Base-by-base conservation (phyloP, 2,113 vertebrate species). In the Phyllopteryx taeniolatus region DNA sequence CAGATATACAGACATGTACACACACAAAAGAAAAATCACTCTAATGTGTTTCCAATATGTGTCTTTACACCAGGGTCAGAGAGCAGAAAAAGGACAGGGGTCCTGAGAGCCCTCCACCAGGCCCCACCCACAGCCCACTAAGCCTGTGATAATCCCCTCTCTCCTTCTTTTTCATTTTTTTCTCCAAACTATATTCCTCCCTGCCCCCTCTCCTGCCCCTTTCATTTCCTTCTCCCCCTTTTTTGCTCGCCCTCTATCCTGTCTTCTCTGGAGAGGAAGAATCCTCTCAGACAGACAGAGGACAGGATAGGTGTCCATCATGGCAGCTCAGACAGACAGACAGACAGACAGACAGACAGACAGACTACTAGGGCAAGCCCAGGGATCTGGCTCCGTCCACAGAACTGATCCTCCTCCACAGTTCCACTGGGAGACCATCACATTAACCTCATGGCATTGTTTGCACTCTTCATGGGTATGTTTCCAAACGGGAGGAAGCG, bases 21-120 rank as follows among this genome's bases (percentile, higher is more conserved):
- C 11, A 69, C 46, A 46, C n/a, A 27, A n/a, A 31, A 15, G 13
- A 61, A 19, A 42, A 67, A 60, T 47, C 11, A 1, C 17, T 64
- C 42, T 83, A 65, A 51, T 74, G 44, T 75, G 62, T 83, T 53
- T 79, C 68, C 86, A 68, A 80, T 73, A 15, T 85, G 39, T 78
- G 91, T 86, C 74, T 88, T 89, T 68, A 88, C 91, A 92, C 77
- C 94, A 99, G 96, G 96, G 97, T 90, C 96, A 98, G 94, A 97
- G 96, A 98, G 95, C 96, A 96, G 96, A 97, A 93, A 98, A 98
- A 93, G 97, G 96, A 93, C 96, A 98, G 95, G 96, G 97, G 94
- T 98, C 97, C 93, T 99, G 97, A 99, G 95, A 95, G 93, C 83
- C 90, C 88, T 84, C 92, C 94, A 0, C 70, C 82, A 76, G 86